A percentile compares a stretch with the other conserved stretches of the same genome.
Conservation (phyloP, 2,113 vertebrate genomes). For the Antechinus stuartii region DNA sequence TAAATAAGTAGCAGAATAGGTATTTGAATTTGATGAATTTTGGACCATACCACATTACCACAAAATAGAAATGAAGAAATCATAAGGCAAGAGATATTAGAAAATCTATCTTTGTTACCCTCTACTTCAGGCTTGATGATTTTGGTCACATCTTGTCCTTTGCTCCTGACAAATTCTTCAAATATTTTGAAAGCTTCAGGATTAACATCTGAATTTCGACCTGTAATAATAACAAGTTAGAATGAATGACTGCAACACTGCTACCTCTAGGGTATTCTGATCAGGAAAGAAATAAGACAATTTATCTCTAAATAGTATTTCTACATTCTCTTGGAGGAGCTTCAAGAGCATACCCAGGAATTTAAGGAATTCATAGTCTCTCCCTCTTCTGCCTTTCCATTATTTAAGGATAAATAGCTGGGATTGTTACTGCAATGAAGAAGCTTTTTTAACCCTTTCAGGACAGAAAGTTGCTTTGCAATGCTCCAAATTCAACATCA, state of each 20-base stretch:
- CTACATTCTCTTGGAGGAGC: not conserved
- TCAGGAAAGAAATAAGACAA: not conserved
- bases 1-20: not conserved
- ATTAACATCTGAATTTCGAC: not conserved
- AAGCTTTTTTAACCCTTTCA: not conserved
- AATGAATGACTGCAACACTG: not conserved
- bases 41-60: not conserved
- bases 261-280: not conserved
- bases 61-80: not conserved
- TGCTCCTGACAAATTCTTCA: not conserved
- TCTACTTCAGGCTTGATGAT: not conserved
- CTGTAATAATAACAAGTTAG: not conserved
- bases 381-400: not conserved
- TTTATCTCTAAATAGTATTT: not conserved
- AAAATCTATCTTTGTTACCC: not conserved
- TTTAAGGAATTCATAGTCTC: not conserved
- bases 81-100: not conserved
- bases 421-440: not conserved
- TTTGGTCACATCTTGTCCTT: not conserved
- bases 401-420: not conserved
- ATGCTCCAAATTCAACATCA: not conserved
- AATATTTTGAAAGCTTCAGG: not conserved
- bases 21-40: not conserved
- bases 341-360: not conserved
- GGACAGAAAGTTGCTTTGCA: not conserved